A percentile compares a stretch with the other conserved stretches of the same genome.
Evolutionary conservation across 1,140 invertebrate species (phyloP).

Genomic region (Meloidogyne floridensis): DNA sequence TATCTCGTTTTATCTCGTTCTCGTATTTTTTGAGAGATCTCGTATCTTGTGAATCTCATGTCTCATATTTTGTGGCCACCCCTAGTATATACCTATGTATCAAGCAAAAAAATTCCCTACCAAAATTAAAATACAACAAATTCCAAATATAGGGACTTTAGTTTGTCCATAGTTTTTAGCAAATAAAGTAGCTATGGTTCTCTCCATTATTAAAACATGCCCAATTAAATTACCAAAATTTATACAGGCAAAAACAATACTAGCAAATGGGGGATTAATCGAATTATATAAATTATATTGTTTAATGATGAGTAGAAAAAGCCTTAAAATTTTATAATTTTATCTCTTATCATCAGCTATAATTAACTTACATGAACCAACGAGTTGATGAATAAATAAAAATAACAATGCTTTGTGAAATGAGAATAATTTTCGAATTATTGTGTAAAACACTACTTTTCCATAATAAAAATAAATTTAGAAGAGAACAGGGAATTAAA

Average conservation of each 20-base stretch:
- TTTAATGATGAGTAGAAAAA: no score
- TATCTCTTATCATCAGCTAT: no score
- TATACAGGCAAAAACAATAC: neutral
- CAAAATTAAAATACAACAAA: constrained; percentile 1
- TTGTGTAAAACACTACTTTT: constrained; percentile 2
- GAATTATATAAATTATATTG: no score
- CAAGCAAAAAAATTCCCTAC: neutral
- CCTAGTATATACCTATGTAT: no score
- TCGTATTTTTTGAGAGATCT: no score
- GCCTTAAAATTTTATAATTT: no score
- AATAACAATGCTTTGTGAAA: constrained; percentile 1
- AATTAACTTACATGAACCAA: neutral
- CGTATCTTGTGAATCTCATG: no score
- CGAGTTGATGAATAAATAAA: neutral
- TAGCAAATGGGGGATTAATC: no score
- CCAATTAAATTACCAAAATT: constrained; percentile 8
- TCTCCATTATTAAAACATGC: neutral
- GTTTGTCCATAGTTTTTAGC: neutral
- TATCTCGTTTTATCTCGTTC: no score
- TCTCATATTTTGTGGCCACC: no score
- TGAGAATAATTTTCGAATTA: neutral
- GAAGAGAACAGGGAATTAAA: neutral
- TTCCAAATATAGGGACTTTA: neutral
- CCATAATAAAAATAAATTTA: constrained; percentile 4
- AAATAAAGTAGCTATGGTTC: neutral